phyloP scores from a whole-genome alignment of 2,888 invertebrate species.

The Branchipolynoe longqiensis region DNA sequence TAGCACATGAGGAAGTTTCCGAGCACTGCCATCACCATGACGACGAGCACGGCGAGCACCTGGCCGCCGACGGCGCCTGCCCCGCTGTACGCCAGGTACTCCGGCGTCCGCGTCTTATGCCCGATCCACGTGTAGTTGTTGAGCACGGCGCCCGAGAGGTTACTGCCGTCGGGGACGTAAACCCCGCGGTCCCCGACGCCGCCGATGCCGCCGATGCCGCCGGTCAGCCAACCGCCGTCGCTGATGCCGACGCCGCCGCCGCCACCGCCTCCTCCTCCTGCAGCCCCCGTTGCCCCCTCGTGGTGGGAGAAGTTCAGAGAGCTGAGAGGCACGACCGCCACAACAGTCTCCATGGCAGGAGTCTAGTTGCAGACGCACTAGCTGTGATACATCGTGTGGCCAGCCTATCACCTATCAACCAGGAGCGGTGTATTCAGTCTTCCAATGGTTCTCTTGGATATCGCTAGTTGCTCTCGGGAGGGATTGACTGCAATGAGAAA shows the following conservation, averaged over 20 bases:
- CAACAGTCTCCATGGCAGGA: slow-evolving; percentile 37
- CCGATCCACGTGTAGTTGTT: slow-evolving; percentile 32
- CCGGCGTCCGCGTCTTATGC: slow-evolving; percentile 27
- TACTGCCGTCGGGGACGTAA: not conserved
- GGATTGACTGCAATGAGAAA: no score
- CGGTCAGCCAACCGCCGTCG: not conserved
- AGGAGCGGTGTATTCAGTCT: no score
- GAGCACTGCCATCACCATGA: slow-evolving; percentile 63
- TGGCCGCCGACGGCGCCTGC: slow-evolving; percentile 60
- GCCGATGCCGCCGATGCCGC: not conserved
- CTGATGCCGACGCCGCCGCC: not conserved
- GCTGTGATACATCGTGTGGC: no score
- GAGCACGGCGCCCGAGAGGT: not conserved
- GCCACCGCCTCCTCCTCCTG: not conserved
- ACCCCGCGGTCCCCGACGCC: not conserved
- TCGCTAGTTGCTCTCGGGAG: no score
- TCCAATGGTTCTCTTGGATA: no score
- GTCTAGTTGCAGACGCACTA: no score
- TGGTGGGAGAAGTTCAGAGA: not conserved
- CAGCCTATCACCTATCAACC: no score
- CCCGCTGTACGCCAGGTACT: slow-evolving; percentile 57
- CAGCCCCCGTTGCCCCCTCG: not conserved
- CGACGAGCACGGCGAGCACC: slow-evolving; percentile 63
- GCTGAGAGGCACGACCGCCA: not conserved
- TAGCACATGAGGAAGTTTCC: slow-evolving; percentile 67